phyloP scores from a whole-genome alignment of 2,797 vertebrate species.

The Hydrolagus colliei region DNA sequence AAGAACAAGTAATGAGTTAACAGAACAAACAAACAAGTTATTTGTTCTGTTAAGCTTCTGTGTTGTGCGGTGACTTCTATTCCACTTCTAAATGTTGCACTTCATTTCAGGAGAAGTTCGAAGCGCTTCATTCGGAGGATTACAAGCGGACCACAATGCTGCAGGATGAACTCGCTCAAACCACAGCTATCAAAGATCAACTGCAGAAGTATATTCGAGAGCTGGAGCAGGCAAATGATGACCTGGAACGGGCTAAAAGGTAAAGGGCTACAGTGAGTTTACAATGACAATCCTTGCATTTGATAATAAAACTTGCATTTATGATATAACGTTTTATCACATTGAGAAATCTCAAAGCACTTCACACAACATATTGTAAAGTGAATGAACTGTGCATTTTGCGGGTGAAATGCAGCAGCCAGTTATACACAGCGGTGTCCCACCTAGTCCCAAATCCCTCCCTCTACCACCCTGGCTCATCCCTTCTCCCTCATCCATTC shows the following conservation, averaged over 20 bases:
- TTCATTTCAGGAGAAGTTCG: constrained; percentile 76
- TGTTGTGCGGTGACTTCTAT: too few relatives aligned
- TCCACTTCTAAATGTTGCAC: neutral
- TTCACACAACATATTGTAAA: neutral
- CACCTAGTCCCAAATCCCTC: too few relatives aligned
- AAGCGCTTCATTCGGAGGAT: constrained; percentile 75
- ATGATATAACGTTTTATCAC: neutral
- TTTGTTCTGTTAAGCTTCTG: too few relatives aligned
- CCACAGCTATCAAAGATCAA: constrained; percentile 79
- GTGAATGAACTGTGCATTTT: too few relatives aligned
- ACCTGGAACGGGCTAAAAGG: constrained; percentile 93
- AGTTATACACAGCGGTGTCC: too few relatives aligned
- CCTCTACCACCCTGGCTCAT: too few relatives aligned
- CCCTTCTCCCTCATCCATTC: too few relatives aligned
- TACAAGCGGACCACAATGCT: constrained; percentile 77
- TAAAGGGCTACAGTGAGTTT: constrained; percentile 40
- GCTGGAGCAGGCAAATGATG: constrained; percentile 89
- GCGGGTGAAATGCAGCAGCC: too few relatives aligned
- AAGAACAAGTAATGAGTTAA: too few relatives aligned
- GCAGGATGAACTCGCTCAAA: constrained; percentile 82
- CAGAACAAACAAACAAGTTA: too few relatives aligned
- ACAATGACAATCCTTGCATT: too few relatives aligned
- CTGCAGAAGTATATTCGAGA: constrained; percentile 93
- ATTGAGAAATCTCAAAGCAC: neutral
- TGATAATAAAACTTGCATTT: neutral